Evolutionary conservation across 2,888 invertebrate genomes (phyloP), one percentile per base, ranked within the genome.

Genomic region (Prionchulus punctatus): DNA sequence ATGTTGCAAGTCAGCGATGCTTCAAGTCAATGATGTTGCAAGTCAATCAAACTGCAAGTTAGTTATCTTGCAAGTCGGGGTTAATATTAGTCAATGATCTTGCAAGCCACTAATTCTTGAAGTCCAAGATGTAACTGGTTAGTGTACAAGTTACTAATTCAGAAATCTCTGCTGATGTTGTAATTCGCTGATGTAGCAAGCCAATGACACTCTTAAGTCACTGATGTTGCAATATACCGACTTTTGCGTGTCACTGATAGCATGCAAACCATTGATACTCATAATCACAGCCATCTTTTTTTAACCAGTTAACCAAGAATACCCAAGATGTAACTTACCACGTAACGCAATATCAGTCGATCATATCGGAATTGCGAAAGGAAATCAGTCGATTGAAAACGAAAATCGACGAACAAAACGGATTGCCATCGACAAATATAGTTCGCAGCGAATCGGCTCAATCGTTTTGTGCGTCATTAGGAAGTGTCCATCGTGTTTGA

Each of bases 301-400:
- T 57, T 58, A n/a, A n/a, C 15, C 69, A 82, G 82, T 79, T 82
- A 25, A 78, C 80, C 64, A 74, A 79, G 36, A 82, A 82, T 66
- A 75, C 81, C 31, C 73, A 81, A 30, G 79, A 81, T 65, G 81
- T 82, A 4, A 80, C 81, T 15, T 81, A 84, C 73, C 86, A 85
- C 67, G 80, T 86, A n/a, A 81, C 83, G 0, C 86, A 86, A 70
- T 87, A 87, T 69, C 82, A 85, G 55, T 82, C 82, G 51, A 84
- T 86, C 58, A 86, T 87, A 59, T 79, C 77, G 58, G 87, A 87
- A 63, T 74, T 91, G 56, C 79, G 87, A 21, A 85, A 85, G 60
- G 91, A 91, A 72, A 88, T 91, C 50, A 64, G 65, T 54, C 61
- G 70, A 30, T 64, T 75, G 55, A 81, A 84, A 65, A 77, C 79